Conservation (phyloP, 2,797 vertebrate genomes). For the Schizothorax lantsangensis region DNA sequence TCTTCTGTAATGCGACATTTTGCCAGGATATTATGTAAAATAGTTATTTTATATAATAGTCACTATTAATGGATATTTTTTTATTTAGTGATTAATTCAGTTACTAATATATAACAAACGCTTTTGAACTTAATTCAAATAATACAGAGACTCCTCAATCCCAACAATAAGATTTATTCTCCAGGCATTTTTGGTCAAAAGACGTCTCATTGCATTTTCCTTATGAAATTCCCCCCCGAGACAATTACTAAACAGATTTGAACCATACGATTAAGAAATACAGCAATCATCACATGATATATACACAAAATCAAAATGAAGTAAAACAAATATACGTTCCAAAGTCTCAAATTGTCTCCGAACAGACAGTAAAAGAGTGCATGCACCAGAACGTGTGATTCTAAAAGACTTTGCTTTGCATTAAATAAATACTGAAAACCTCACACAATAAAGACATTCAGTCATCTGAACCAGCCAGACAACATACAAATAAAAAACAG, state of each 20-base stretch:
- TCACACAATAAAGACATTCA: constrained; percentile 41
- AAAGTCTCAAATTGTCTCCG: constrained; percentile 13
- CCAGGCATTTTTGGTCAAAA: constrained; percentile 32
- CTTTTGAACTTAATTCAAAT: not conserved
- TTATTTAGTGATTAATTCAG: not conserved
- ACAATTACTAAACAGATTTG: constrained; percentile 33
- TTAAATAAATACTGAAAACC: constrained; percentile 59
- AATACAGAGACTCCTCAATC: constrained; percentile 17
- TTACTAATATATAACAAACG: not conserved
- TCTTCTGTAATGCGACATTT: not conserved
- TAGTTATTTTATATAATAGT: no score
- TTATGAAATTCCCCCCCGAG: constrained; percentile 3
- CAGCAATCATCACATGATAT: constrained; percentile 27
- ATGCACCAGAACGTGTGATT: constrained; percentile 39
- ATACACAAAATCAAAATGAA: not conserved
- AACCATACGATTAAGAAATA: constrained; percentile 37
- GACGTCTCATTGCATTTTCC: constrained; percentile 46
- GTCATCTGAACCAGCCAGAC: constrained; percentile 82
- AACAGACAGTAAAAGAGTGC: constrained; percentile 28
- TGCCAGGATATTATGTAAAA: not conserved
- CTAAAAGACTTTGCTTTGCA: constrained; percentile 29
- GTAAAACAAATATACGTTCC: constrained; percentile 16
- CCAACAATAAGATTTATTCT: constrained; percentile 52
- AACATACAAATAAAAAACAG: constrained; percentile 59
- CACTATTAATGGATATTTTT: not conserved